These are phyloP conservation scores for Apocrypta bakeri DNA, from an alignment of 1,140 invertebrate species.

Conservation along the genomic window DNA sequence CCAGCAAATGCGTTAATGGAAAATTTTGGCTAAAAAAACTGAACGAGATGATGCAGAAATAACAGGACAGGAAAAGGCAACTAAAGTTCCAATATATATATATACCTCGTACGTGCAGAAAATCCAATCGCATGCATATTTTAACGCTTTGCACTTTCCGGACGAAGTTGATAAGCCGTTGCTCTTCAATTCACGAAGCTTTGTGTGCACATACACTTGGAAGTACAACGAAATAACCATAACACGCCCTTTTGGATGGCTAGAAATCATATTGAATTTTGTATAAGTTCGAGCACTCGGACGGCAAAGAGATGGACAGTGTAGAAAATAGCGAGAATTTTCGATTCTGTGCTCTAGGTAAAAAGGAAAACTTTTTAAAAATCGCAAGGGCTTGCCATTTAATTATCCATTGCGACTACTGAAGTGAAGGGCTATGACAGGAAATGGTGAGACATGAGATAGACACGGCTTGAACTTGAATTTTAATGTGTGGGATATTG, in stretches of 20 bases:
- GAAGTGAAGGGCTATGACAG: background rate
- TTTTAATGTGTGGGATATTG: conserved; percentile 27
- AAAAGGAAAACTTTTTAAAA: background rate
- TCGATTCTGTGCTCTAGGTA: background rate
- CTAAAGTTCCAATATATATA: background rate
- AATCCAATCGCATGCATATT: conserved; percentile 24
- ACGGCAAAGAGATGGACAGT: background rate
- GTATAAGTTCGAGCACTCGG: background rate
- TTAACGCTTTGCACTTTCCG: conserved; percentile 4
- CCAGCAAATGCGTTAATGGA: background rate
- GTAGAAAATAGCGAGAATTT: background rate
- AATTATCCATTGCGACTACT: background rate
- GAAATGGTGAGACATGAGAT: background rate
- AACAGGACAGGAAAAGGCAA: no score
- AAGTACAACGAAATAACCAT: background rate
- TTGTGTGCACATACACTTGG: background rate
- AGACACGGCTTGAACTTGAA: background rate
- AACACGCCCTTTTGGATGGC: background rate
- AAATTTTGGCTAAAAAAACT: background rate
- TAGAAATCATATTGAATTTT: conserved; percentile 18
- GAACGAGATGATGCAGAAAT: background rate
- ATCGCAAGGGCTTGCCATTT: background rate
- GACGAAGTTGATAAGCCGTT: background rate
- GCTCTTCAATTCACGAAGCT: background rate
- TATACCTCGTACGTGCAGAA: background rate